phyloP scores from a whole-genome alignment of 2,888 invertebrate species.

The Endomychus coccineus region DNA sequence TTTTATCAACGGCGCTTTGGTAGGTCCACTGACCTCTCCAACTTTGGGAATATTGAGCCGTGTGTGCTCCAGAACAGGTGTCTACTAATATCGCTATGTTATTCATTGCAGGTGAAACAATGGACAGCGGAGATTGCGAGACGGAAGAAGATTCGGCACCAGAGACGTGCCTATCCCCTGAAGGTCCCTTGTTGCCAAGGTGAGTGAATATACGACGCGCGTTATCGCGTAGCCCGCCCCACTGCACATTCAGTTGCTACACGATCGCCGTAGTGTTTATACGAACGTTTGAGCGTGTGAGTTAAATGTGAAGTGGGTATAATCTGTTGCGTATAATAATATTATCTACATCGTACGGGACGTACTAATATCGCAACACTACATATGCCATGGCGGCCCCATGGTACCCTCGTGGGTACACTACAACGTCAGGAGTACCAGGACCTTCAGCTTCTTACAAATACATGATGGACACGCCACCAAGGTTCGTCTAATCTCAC shows the following conservation, averaged over 20 bases:
- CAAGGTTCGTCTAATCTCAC: too few species aligned
- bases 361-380: too few species aligned
- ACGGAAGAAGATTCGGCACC: conserved; percentile 42
- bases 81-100: background rate
- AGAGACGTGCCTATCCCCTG: conserved; percentile 41
- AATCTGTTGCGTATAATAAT: too few species aligned
- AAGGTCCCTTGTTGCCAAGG: conserved; percentile 37
- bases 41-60: background rate
- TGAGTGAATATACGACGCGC: conserved; percentile 27
- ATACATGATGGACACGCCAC: conserved; percentile 34
- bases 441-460: conserved; percentile 29
- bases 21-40: background rate
- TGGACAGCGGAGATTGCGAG: conserved; percentile 40
- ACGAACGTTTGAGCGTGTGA: conserved; percentile 7
- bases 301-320: too few species aligned
- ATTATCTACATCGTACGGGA: too few species aligned
- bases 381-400: conserved; percentile 26
- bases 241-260: conserved; percentile 27
- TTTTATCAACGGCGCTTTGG: too few species aligned
- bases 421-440: too few species aligned
- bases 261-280: conserved; percentile 18
- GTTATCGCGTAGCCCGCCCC: conserved; percentile 19
- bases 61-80: background rate
- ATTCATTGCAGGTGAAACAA: conserved; percentile 18
- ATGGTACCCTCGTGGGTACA: conserved; percentile 28